These are phyloP conservation scores for Dinocampus coccinellae DNA, from an alignment of 2,888 invertebrate genomes.

Conservation along the genomic window DNA sequence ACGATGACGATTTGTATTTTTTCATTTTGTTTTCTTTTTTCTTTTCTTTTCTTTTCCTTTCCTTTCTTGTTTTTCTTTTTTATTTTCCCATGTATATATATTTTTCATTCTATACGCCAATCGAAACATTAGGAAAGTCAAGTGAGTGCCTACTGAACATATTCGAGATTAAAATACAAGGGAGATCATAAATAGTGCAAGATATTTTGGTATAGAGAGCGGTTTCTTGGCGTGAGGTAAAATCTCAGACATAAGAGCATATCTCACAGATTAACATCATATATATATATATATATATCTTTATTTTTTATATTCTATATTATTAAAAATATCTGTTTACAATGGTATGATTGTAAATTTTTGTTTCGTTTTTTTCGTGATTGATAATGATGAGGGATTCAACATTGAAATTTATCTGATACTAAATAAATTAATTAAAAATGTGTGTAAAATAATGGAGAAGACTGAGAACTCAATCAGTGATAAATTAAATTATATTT, in stretches of 20 bases:
- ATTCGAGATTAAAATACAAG: slow-evolving; percentile 13
- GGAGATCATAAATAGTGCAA: slow-evolving; percentile 24
- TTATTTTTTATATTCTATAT: background rate
- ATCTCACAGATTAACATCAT: background rate
- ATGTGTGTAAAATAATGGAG: too few species aligned
- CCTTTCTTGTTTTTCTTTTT: background rate
- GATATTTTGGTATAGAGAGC: slow-evolving; percentile 21
- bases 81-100: too few species aligned
- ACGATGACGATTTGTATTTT: background rate
- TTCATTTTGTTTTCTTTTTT: background rate
- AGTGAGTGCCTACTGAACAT: background rate
- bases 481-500: background rate
- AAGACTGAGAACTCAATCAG: too few species aligned
- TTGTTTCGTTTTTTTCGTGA: too few species aligned
- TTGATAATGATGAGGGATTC: too few species aligned
- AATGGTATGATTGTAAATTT: background rate
- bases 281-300: background rate
- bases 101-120: too few species aligned
- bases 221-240: background rate
- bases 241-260: background rate
- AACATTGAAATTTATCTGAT: too few species aligned
- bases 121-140: background rate
- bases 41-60: background rate
- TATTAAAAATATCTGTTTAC: background rate
- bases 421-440: too few species aligned